Conservation (phyloP, 2,888 invertebrate species). For the Caenorhabditis afra region DNA sequence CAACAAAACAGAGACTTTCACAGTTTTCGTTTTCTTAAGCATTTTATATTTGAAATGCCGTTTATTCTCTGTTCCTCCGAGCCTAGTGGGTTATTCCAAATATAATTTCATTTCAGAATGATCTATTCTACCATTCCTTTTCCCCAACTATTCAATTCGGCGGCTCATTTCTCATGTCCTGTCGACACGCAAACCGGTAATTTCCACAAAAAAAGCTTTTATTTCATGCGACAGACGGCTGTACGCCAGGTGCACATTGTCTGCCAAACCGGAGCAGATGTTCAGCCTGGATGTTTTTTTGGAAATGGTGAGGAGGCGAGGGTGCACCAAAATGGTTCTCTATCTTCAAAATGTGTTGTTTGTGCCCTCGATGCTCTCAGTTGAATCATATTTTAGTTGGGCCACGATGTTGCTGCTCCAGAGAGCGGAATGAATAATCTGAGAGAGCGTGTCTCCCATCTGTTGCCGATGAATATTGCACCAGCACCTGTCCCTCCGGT, state of each 20-base stretch:
- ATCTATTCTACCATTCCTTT: too few species aligned
- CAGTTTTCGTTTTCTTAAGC: too few species aligned
- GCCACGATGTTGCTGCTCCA: too few species aligned
- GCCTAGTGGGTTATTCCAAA: too few species aligned
- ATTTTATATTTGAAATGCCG: too few species aligned
- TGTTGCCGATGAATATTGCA: slow-evolving; percentile 62
- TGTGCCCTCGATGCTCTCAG: background rate
- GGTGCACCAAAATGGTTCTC: background rate
- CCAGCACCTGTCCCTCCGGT: slow-evolving; percentile 41
- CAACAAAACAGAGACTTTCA: too few species aligned
- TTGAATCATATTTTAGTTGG: too few species aligned
- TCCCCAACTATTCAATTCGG: background rate
- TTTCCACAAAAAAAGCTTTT: slow-evolving; percentile 18
- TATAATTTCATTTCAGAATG: too few species aligned
- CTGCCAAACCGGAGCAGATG: slow-evolving; percentile 33
- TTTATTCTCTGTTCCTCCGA: too few species aligned
- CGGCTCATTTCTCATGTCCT: slow-evolving; percentile 8
- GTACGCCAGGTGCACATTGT: slow-evolving; percentile 2
- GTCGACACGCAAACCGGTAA: slow-evolving; percentile 17
- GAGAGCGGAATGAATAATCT: slow-evolving; percentile 30
- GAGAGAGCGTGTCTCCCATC: slow-evolving; percentile 25
- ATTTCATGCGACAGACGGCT: slow-evolving; percentile 10
- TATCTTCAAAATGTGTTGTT: background rate
- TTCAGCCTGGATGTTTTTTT: slow-evolving; percentile 24
- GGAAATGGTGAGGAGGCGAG: background rate